Conservation (phyloP, 2,797 vertebrate genomes). For the Helicolenus hilgendorfi region DNA sequence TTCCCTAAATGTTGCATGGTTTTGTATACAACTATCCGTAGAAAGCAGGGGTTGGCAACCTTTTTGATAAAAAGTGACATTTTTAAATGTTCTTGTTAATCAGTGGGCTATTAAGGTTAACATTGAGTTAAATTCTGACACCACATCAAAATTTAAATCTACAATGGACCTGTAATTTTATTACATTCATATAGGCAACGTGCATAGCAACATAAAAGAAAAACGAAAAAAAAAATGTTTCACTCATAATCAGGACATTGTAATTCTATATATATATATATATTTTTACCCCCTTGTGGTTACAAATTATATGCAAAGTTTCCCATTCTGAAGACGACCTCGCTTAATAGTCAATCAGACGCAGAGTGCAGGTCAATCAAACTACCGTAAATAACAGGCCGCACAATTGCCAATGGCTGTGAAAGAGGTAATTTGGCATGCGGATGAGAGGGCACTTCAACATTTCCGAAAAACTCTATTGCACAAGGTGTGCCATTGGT, state of each 20-base stretch:
- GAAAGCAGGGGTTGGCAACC: too few relatives aligned
- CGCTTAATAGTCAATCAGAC: neutral
- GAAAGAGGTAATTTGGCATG: neutral
- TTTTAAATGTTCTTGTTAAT: too few relatives aligned
- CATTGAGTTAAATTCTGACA: neutral
- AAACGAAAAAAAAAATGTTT: neutral
- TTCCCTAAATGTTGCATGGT: neutral
- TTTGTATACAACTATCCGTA: neutral
- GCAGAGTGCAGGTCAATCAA: neutral
- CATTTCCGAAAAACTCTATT: neutral
- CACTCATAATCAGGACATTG: neutral
- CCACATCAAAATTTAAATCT: neutral
- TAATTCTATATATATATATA: neutral
- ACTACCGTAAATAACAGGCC: neutral
- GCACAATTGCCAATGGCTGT: neutral
- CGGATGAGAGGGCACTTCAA: neutral
- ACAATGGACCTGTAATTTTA: too few relatives aligned
- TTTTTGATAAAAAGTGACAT: too few relatives aligned
- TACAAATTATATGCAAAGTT: neutral
- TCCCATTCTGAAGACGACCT: neutral
- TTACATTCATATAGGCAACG: neutral
- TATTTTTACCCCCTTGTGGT: neutral
- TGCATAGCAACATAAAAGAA: neutral
- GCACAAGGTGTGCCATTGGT: neutral
- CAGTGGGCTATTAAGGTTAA: too few relatives aligned